phyloP scores from a whole-genome alignment of 2,113 vertebrate genomes.

The Anoplopoma fimbria region DNA sequence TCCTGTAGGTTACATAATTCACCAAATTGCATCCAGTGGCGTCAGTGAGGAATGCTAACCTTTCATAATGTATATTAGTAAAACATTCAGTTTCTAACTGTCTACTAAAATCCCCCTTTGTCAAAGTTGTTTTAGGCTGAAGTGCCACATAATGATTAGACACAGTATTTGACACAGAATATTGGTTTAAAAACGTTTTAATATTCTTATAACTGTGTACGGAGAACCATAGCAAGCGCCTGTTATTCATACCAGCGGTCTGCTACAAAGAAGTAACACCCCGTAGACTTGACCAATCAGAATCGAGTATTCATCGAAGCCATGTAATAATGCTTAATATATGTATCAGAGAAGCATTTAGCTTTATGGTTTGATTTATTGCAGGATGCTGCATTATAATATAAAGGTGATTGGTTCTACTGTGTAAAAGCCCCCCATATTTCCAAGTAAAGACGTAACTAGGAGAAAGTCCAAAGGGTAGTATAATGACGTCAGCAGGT shows the following conservation, averaged over 20 bases:
- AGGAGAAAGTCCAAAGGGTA: not conserved
- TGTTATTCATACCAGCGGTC: not conserved
- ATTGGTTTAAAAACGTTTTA: too few relatives aligned
- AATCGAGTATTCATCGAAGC: not conserved
- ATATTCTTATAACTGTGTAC: not conserved
- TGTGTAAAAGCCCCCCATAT: not conserved
- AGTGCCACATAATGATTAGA: not conserved
- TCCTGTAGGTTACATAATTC: not conserved
- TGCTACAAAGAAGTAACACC: not conserved
- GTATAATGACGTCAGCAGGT: not conserved
- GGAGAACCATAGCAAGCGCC: not conserved
- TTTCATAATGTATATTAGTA: not conserved
- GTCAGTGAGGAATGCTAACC: not conserved
- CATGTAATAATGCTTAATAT: not conserved
- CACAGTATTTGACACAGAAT: too few relatives aligned
- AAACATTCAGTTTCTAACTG: not conserved
- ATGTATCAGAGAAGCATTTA: not conserved
- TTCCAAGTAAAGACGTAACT: constrained; percentile 12
- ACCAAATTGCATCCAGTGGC: not conserved
- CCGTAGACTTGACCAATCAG: not conserved
- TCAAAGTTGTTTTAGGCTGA: not conserved
- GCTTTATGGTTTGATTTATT: not conserved
- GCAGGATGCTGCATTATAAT: not conserved
- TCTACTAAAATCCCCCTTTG: not conserved
- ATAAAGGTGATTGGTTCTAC: not conserved